Conservation (phyloP, 2,797 vertebrate genomes). For the Paguma larvata region DNA sequence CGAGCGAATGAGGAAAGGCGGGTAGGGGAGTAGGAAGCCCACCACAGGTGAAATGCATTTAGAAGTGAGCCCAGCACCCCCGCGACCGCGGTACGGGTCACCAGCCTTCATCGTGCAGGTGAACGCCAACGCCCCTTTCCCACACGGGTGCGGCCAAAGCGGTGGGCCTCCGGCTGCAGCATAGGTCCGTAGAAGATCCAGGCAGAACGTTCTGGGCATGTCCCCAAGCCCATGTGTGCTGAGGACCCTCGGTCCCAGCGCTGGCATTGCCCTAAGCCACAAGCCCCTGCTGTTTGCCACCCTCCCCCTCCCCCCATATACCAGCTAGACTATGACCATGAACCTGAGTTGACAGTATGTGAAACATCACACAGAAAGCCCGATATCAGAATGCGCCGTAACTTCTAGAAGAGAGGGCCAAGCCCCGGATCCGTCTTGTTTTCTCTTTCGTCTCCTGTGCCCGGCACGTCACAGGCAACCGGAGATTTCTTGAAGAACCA, state of each 20-base stretch:
- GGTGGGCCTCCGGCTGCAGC: not conserved
- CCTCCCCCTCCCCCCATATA: not conserved
- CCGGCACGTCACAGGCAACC: not conserved
- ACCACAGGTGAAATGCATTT: not conserved
- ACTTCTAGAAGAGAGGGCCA: not conserved
- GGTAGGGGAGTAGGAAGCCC: not conserved
- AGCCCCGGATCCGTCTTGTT: not conserved
- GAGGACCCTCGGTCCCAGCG: not conserved
- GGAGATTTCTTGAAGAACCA: not conserved
- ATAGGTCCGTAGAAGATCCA: not conserved
- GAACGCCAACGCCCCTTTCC: no score
- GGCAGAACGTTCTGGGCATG: not conserved
- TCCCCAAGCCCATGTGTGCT: not conserved
- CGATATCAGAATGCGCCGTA: not conserved
- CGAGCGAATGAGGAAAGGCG: not conserved
- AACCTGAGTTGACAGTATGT: not conserved
- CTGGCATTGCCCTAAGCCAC: not conserved
- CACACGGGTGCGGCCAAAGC: fast-evolving
- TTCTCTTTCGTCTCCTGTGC: not conserved
- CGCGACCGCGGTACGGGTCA: not conserved
- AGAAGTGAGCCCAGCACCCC: not conserved
- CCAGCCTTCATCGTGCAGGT: not conserved
- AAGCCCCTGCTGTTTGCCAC: not conserved
- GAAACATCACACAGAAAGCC: not conserved
- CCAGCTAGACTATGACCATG: not conserved